Conservation (phyloP, 1,140 invertebrate genomes). For the Ooceraea biroi region DNA sequence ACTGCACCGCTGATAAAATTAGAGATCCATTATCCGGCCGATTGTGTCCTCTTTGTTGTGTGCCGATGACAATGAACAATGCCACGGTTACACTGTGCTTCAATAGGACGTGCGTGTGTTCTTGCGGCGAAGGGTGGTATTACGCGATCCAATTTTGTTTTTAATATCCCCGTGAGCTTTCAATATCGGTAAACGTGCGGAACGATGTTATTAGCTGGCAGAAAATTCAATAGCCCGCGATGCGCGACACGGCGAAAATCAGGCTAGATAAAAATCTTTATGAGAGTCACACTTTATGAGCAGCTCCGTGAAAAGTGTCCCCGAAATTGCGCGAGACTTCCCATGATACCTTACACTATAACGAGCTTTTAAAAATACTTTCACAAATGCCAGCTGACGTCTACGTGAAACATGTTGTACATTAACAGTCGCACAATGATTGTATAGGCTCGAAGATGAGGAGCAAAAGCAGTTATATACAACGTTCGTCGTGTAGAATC, state of each 20-base stretch:
- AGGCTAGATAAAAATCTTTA: not conserved
- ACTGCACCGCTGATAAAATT: slow-evolving; percentile 27
- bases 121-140: not conserved
- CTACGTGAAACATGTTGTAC: too few species aligned
- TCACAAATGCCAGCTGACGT: too few species aligned
- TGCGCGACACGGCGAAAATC: not conserved
- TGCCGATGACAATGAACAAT: slow-evolving; percentile 9
- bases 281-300: not conserved
- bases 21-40: not conserved
- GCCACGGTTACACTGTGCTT: not conserved
- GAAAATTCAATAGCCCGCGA: not conserved
- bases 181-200: not conserved
- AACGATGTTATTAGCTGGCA: slow-evolving; percentile 8
- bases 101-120: not conserved
- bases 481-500: not conserved
- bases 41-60: not conserved
- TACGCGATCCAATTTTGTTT: not conserved
- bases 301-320: not conserved
- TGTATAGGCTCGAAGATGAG: too few species aligned
- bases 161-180: slow-evolving; percentile 16
- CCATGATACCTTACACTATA: too few species aligned
- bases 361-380: too few species aligned
- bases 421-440: too few species aligned
- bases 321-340: not conserved
- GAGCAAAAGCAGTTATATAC: too few species aligned